phyloP scores from a whole-genome alignment of 92 coral and sea anemone species.

The Porites divaricata region DNA sequence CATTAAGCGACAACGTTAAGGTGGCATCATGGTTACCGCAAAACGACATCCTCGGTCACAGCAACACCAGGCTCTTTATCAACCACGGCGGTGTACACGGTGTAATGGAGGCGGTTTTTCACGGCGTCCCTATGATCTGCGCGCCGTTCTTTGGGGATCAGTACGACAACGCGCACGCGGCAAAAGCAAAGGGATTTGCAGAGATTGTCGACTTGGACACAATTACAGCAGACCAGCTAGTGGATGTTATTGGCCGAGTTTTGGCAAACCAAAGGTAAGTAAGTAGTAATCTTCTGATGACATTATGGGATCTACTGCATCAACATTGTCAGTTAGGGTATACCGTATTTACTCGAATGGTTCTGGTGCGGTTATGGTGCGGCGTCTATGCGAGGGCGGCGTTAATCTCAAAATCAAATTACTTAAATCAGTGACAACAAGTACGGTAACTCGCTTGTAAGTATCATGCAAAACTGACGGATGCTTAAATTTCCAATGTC shows the following conservation, averaged over 20 bases:
- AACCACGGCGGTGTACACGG: conserved; percentile 73
- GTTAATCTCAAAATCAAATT: no score
- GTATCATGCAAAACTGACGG: no score
- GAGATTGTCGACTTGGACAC: conserved; percentile 26
- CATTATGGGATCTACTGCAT: no score
- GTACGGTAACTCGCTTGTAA: no score
- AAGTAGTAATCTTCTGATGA: no score
- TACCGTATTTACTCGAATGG: no score
- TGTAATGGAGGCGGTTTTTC: conserved; percentile 58
- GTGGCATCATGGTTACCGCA: conserved; percentile 68
- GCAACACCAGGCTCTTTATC: conserved; percentile 59
- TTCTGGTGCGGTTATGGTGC: no score
- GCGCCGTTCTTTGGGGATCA: conserved; percentile 71
- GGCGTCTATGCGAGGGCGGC: no score
- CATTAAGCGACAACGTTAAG: conserved; percentile 42
- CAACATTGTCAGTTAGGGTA: no score
- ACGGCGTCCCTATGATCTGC: conserved; percentile 74
- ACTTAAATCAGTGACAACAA: no score
- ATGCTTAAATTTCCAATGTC: no score
- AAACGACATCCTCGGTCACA: conserved; percentile 78
- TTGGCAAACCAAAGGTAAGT: neutral
- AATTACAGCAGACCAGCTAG: neutral
- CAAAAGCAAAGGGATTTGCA: conserved; percentile 59
- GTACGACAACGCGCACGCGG: conserved; percentile 46
- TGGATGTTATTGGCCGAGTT: neutral